Conservation (phyloP, 2,113 vertebrate genomes). For the Serilophus lunatus region DNA sequence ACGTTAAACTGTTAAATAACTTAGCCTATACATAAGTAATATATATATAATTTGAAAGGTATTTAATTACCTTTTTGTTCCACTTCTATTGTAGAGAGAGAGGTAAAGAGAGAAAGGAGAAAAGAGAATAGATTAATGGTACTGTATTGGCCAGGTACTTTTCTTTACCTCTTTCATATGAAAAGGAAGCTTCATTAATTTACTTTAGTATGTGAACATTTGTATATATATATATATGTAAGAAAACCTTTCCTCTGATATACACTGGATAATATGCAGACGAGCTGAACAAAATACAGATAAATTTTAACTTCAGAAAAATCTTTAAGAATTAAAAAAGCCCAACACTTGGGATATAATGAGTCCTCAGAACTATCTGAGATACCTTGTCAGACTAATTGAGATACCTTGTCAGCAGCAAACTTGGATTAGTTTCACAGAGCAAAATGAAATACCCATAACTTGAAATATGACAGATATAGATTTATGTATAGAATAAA, state of each 20-base stretch:
- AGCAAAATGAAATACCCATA: slow-evolving; percentile 15
- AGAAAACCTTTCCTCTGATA: slow-evolving; percentile 12
- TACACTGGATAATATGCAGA: slow-evolving; percentile 12
- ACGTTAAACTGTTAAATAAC: slow-evolving; percentile 76
- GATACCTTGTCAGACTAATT: background rate
- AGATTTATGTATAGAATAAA: background rate
- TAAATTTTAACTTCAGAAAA: slow-evolving; percentile 11
- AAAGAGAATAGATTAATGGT: slow-evolving; percentile 91
- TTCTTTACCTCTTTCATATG: slow-evolving; percentile 76
- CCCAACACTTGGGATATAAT: background rate
- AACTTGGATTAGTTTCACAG: background rate
- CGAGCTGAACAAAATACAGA: slow-evolving; percentile 40
- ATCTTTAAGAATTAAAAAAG: background rate
- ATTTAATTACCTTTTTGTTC: slow-evolving; percentile 99
- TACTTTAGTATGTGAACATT: slow-evolving; percentile 63
- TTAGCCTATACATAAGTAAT: slow-evolving; percentile 77
- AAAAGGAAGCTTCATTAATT: slow-evolving; percentile 71
- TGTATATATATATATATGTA: background rate
- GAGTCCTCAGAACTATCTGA: background rate
- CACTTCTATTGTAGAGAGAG: slow-evolving; percentile 97
- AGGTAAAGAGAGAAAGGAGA: slow-evolving; percentile 85
- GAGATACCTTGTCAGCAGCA: background rate
- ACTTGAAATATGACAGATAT: background rate
- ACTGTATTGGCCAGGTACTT: slow-evolving; percentile 79
- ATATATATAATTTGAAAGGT: slow-evolving; percentile 82